Percentiles rank a stretch among this genome's conserved stretches.
Conservation (phyloP, 2,797 vertebrate genomes). For the Acanthopagrus latus region DNA sequence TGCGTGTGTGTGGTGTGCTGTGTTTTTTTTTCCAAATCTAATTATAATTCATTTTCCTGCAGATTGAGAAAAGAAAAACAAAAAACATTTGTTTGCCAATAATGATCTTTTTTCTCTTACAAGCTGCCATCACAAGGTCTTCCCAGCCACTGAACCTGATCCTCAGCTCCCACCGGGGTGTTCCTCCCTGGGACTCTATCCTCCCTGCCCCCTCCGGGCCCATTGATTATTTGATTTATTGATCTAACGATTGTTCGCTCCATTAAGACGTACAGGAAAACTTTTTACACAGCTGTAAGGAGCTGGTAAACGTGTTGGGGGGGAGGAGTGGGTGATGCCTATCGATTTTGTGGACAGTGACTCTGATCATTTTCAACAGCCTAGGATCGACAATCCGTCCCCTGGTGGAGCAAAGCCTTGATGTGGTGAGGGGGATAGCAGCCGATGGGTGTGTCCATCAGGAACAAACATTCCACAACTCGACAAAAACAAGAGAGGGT, state of each 20-base stretch:
- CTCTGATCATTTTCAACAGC: slow-evolving; percentile 82
- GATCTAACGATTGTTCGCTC: slow-evolving; percentile 60
- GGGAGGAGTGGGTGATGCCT: slow-evolving; percentile 32
- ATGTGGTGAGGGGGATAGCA: slow-evolving; percentile 51
- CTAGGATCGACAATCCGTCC: slow-evolving; percentile 74
- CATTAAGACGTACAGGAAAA: slow-evolving; percentile 70
- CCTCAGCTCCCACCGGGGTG: slow-evolving; percentile 2
- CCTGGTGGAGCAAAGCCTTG: slow-evolving; percentile 50
- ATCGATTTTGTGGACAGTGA: slow-evolving; percentile 76
- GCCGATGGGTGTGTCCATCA: slow-evolving; percentile 62
- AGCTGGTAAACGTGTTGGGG: slow-evolving; percentile 41
- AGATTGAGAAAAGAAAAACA: neutral
- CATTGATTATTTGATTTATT: slow-evolving; percentile 77
- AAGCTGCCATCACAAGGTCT: slow-evolving; percentile 19
- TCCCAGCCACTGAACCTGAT: slow-evolving; percentile 49
- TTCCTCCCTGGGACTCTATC: slow-evolving; percentile 53
- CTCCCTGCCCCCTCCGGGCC: slow-evolving; percentile 41
- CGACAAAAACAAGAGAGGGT: slow-evolving; percentile 74
- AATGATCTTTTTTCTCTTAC: slow-evolving; percentile 37
- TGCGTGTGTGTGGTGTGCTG: neutral
- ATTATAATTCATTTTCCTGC: neutral
- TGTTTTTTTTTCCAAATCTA: neutral
- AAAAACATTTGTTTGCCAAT: slow-evolving; percentile 5
- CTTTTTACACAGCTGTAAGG: slow-evolving; percentile 56
- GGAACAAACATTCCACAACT: slow-evolving; percentile 73